Conservation (phyloP, 2,113 vertebrate species). For the Callithrix jacchus region DNA sequence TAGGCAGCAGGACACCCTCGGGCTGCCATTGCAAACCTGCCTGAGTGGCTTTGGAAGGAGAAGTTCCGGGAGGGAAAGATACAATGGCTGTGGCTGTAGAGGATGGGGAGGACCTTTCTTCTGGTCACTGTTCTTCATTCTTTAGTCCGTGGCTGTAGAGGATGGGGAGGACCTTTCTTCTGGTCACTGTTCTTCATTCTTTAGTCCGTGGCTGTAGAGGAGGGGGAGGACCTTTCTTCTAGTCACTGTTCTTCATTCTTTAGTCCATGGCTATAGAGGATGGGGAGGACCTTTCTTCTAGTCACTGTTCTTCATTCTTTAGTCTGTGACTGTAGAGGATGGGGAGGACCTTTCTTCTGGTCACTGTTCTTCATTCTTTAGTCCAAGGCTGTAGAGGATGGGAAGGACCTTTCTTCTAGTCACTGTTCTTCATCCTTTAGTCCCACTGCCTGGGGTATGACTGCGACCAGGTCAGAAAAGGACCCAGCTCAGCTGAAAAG, state of each 20-base stretch:
- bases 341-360: background rate
- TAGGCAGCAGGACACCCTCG: background rate
- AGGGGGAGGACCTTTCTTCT: background rate
- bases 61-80: no score
- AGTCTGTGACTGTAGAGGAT: background rate
- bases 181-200: background rate
- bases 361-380: background rate
- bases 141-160: background rate
- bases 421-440: background rate
- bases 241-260: background rate
- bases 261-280: background rate
- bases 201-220: background rate
- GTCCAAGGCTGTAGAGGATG: background rate
- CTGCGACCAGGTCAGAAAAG: background rate
- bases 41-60: background rate
- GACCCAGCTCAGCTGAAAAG: background rate
- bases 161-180: background rate
- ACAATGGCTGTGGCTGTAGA: background rate
- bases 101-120: background rate
- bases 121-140: background rate
- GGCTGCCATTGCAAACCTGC: background rate
- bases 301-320: background rate
- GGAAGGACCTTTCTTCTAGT: background rate
- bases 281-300: background rate
- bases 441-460: background rate